Conservation (phyloP, 2,888 invertebrate species). For the Luperina nickerlii region DNA sequence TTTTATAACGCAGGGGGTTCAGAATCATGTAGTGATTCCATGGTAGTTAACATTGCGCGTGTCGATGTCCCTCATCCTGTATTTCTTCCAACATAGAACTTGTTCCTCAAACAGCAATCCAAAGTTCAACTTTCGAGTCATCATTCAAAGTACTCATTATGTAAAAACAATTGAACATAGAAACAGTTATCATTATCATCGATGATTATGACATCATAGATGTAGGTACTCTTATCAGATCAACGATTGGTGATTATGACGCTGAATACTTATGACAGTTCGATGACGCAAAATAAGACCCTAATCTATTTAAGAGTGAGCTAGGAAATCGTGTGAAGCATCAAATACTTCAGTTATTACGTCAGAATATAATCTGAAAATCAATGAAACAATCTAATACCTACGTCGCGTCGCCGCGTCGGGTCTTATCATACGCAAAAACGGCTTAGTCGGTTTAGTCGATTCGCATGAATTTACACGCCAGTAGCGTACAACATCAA, state of each 20-base stretch:
- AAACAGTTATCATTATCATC: slow-evolving; percentile 55
- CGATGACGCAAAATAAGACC: slow-evolving; percentile 44
- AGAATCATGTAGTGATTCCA: too few species aligned
- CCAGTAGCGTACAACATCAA: too few species aligned
- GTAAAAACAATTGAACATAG: slow-evolving; percentile 23
- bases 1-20: too few species aligned
- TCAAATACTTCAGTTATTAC: slow-evolving; percentile 25
- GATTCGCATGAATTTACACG: too few species aligned
- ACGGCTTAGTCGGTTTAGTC: neutral
- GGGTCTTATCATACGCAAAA: slow-evolving; percentile 26
- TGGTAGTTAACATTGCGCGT: too few species aligned
- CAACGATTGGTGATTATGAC: slow-evolving; percentile 43
- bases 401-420: neutral
- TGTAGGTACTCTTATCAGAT: slow-evolving; percentile 20
- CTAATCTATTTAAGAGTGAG: slow-evolving; percentile 35
- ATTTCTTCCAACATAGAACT: neutral
- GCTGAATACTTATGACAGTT: slow-evolving; percentile 24
- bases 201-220: slow-evolving; percentile 33
- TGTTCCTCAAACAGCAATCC: neutral
- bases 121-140: neutral
- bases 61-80: too few species aligned
- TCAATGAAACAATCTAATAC: slow-evolving; percentile 30
- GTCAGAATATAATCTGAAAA: slow-evolving; percentile 39
- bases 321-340: slow-evolving; percentile 24
- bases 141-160: neutral